Base-by-base conservation (phyloP, 2,113 vertebrate genomes). In the Talpa occidentalis region DNA sequence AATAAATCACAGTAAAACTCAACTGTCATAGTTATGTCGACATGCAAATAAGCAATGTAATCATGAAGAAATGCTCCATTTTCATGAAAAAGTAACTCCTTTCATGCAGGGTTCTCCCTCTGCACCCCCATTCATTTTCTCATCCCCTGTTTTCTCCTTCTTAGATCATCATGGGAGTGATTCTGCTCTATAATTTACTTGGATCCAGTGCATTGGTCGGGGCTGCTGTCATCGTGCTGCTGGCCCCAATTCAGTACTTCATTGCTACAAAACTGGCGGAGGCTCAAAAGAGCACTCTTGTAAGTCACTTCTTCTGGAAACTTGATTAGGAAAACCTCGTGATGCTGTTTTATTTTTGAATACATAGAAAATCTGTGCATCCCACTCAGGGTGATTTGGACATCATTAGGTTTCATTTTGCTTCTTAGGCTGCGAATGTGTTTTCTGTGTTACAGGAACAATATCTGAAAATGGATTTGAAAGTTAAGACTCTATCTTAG, bases 121-220 rank as follows among this genome's bases (percentile, higher is more conserved):
- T 2, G 19, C 24, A 30, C 7, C 32, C 42, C 15, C 16, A 6
- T 30, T 62, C 26, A 66, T n/a, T 15, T 90, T 44, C 88, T 54
- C 21, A 24, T 80, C 24, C 6, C 76, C 14, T 90, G 22, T 79
- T 91, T 90, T 64, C 95, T 64, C 69, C 81, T 95, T 62, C 64
- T n/a, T 96, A 99, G 99, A 99, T 99, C 79, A 99, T 99, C 95
- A 99, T 99, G 99, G 99, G 99, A 0, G 99, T 99, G 81, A 99
- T 99, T 92, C 98, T 99, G 59, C 98, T 99, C 2, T 99, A 99
- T 78, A 98, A 99, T 44, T 92, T 99, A 16, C 96, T 99, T 1
- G 99, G 98, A 19, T 90, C 62, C 3, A 99, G 99, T 0, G 99
- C 99, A 0, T 82, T 99, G 97, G 98, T 99, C 0, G 99, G 99